phyloP scores from a whole-genome alignment of 2,113 vertebrate species.

The Acrocephalus kingi region DNA sequence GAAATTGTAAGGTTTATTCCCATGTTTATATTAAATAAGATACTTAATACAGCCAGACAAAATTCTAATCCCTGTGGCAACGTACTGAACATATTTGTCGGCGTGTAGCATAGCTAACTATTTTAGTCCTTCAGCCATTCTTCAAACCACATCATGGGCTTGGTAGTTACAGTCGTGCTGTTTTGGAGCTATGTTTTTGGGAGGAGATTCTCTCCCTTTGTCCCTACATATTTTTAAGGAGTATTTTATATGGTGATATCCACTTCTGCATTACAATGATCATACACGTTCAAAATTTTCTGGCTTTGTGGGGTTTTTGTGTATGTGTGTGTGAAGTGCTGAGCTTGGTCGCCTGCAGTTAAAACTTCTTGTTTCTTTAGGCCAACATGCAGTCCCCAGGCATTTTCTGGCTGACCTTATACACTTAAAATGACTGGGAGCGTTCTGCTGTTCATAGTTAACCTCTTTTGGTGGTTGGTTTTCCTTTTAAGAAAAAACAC shows the following conservation, averaged over 20 bases:
- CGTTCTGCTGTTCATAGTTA: background rate
- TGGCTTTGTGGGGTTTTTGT: background rate
- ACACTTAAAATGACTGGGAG: fast-evolving
- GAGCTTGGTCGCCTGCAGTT: background rate
- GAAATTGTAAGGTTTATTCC: conserved; percentile 41
- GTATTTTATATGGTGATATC: background rate
- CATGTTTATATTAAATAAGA: conserved; percentile 51
- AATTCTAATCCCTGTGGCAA: conserved; percentile 45
- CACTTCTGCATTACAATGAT: background rate
- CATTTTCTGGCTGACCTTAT: background rate
- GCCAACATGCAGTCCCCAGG: fast-evolving
- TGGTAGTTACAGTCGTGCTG: background rate
- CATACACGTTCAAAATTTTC: background rate
- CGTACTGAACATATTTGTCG: background rate
- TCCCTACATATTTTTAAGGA: background rate
- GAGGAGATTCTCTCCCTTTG: background rate
- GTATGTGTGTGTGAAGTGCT: background rate
- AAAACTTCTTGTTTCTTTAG: background rate
- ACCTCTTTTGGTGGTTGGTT: background rate
- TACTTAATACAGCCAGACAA: conserved; percentile 44
- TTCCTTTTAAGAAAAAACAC: background rate
- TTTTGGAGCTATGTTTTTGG: background rate
- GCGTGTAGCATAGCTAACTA: background rate
- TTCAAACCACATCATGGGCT: conserved; percentile 6
- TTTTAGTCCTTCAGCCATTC: conserved; percentile 42